These are phyloP conservation scores for Muscicapa adusta DNA, from an alignment of 2,113 vertebrate species.

Conservation along the genomic window DNA sequence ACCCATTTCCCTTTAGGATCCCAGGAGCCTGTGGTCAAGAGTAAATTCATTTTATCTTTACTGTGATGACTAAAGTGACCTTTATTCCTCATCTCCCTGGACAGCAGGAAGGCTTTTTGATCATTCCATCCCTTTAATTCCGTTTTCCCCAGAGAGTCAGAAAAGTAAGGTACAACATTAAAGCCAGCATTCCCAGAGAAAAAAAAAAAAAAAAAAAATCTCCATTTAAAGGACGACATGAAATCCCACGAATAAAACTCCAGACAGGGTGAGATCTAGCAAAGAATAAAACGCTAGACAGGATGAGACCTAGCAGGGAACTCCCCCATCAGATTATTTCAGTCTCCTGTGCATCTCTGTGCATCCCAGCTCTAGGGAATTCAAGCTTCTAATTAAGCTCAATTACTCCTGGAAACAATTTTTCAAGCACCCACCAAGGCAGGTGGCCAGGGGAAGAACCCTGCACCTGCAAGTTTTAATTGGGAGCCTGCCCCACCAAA, in stretches of 20 bases:
- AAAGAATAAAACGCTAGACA: not conserved
- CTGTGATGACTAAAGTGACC: not conserved
- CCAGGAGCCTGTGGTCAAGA: not conserved
- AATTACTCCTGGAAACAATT: constrained; percentile 4
- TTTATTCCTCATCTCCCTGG: not conserved
- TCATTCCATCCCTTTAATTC: not conserved
- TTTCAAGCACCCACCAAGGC: not conserved
- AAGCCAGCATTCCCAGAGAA: not conserved
- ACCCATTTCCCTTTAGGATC: not conserved
- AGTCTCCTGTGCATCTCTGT: not conserved
- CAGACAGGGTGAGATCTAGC: not conserved
- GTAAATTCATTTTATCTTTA: not conserved
- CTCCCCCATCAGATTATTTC: fast-evolving
- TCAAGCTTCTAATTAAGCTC: not conserved
- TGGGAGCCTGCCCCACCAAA: not conserved
- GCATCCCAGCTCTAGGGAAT: not conserved
- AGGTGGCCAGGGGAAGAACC: not conserved
- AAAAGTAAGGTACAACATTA: not conserved
- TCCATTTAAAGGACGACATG: not conserved
- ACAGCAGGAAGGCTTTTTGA: not conserved
- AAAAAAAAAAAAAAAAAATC: too few species aligned
- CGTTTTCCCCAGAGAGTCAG: fast-evolving
- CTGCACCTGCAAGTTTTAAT: not conserved
- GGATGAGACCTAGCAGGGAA: not conserved
- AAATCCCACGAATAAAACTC: not conserved